Percentiles rank a stretch among this genome's conserved stretches.
Evolutionary conservation across 2,113 vertebrate genomes (phyloP).

Genomic region (Furnarius figulus): DNA sequence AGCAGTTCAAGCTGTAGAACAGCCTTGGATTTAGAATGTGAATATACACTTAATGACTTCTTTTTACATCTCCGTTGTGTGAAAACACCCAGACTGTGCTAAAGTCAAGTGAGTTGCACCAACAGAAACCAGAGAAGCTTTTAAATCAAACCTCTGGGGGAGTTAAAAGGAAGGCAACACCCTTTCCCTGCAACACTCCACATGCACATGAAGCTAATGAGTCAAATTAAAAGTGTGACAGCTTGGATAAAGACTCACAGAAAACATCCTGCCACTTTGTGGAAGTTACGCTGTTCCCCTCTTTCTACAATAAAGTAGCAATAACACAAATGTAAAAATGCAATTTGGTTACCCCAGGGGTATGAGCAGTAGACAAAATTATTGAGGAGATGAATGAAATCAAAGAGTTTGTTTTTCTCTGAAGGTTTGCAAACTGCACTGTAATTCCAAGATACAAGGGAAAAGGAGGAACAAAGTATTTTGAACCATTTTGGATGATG

Average conservation of each 20-base stretch:
- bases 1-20: neutral
- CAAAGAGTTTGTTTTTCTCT: neutral
- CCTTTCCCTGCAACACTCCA: neutral
- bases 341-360: neutral
- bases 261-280: neutral
- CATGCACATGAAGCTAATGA: neutral
- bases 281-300: neutral
- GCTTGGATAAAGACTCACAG: neutral
- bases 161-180: neutral
- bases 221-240: neutral
- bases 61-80: neutral
- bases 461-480: neutral
- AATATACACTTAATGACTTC: neutral
- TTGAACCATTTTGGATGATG: neutral
- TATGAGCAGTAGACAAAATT: neutral
- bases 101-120: neutral
- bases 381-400: neutral
- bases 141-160: neutral
- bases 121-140: neutral
- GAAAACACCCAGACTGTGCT: neutral
- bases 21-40: neutral
- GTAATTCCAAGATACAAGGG: neutral
- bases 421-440: neutral
- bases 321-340: neutral
- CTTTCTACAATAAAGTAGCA: neutral